phyloP scores from a whole-genome alignment of 2,797 vertebrate species.

The Scomberomorus guttatus region DNA sequence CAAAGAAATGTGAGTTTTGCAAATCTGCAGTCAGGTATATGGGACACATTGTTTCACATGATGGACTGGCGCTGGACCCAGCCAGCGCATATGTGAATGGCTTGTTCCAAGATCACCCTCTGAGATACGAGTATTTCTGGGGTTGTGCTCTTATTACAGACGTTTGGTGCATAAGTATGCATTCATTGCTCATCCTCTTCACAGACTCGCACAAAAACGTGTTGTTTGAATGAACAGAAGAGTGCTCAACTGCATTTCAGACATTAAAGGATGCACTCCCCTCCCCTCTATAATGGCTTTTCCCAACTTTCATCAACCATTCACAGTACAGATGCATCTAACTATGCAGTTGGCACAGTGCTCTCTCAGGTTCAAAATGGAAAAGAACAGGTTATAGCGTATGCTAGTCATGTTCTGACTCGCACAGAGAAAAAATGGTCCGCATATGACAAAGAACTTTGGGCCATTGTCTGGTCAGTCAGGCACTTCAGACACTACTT shows the following conservation, averaged over 20 bases:
- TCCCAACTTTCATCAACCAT: constrained; percentile 16
- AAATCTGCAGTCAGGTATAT: constrained; percentile 15
- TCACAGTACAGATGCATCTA: constrained; percentile 34
- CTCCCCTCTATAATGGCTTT: constrained; percentile 25
- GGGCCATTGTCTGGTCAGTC: constrained; percentile 34
- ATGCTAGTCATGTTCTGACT: constrained; percentile 38
- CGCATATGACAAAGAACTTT: constrained; percentile 35
- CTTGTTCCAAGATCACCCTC: too few species aligned
- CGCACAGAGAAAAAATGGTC: constrained; percentile 29
- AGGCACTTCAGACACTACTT: constrained; percentile 43
- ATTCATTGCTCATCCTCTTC: constrained; percentile 22
- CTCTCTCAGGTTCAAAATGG: constrained; percentile 26
- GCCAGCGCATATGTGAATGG: not conserved
- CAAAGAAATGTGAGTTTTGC: constrained; percentile 44
- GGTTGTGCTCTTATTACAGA: constrained; percentile 20
- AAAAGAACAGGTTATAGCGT: constrained; percentile 24
- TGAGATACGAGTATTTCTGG: too few species aligned
- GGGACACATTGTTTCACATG: constrained; percentile 24
- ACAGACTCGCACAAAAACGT: constrained; percentile 16
- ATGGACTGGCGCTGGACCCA: constrained; percentile 20
- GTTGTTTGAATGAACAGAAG: constrained; percentile 1
- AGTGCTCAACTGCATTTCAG: constrained; percentile 8
- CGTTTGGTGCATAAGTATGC: constrained; percentile 20
- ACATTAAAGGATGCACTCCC: constrained; percentile 13
- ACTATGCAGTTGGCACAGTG: constrained; percentile 5